These are phyloP conservation scores for Tolypeutes matacus DNA, from an alignment of 2,797 vertebrate genomes.

Conservation along the genomic window DNA sequence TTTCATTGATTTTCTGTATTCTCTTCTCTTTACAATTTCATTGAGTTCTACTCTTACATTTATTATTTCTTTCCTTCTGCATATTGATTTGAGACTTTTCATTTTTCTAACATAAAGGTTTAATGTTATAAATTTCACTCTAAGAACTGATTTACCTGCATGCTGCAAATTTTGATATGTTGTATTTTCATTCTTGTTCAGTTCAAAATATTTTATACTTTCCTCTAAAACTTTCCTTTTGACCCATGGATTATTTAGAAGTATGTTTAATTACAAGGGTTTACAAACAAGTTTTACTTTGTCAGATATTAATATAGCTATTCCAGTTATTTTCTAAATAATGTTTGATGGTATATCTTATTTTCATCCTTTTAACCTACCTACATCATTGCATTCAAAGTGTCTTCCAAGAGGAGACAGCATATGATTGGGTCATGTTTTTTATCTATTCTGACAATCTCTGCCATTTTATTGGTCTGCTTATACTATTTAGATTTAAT, in stretches of 20 bases:
- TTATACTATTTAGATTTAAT: background rate
- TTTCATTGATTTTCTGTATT: background rate
- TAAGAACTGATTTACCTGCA: background rate
- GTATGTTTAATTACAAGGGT: too few species aligned
- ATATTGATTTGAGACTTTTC: background rate
- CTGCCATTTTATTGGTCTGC: background rate
- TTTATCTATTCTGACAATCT: background rate
- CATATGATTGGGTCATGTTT: background rate
- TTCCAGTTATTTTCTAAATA: background rate
- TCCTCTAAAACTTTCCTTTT: background rate
- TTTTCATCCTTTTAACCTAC: background rate
- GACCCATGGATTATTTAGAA: too few species aligned
- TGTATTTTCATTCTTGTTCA: background rate
- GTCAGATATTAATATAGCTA: background rate
- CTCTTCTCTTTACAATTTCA: background rate
- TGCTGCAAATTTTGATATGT: background rate
- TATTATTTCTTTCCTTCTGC: background rate
- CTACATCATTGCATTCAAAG: background rate
- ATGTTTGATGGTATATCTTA: too few species aligned
- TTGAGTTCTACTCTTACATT: background rate
- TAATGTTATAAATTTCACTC: background rate
- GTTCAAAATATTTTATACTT: background rate
- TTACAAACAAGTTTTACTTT: background rate
- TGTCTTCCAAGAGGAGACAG: background rate
- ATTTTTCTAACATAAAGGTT: background rate